Base-by-base conservation (phyloP, 1,140 invertebrate species). In the Atta colombica region DNA sequence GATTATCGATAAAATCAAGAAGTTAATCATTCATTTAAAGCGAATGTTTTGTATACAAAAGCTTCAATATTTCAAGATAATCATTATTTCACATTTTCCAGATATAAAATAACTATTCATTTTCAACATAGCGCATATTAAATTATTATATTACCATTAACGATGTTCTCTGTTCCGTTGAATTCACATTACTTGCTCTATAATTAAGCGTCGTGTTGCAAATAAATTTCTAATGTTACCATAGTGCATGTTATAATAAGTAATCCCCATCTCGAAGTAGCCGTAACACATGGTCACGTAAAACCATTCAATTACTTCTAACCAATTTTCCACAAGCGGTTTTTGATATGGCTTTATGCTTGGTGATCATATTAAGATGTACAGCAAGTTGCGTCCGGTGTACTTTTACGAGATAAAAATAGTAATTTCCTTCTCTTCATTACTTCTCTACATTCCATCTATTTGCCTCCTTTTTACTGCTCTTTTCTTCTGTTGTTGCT, bases 221-320 rank as follows among this genome's bases (percentile, higher is more conserved):
- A 74, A 82, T 82, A 82, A 74, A 82, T 82, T 74, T 49, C 80
- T 60, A 18, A 53, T 65, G 66, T 58, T 72, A 72, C 53, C 21
- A 21, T 21, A 16, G 35, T 8, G 55, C 80, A 25, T 60, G 55
- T 72, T 74, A 74, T 55, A 21, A 68, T 82, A 74, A 82, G 68
- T 39, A 25, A 82, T 45, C 25, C 68, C 35, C 49, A 55, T 80
- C 49, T 45, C 49, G 16, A 68, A 55, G 16, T 14, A 39, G 31
- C 18, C 53, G 16, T 28, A 39, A 21, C 18, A 14, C 10, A 51
- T 53, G 25, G 18, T 39, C 18, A 25, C 39, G 39, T 82, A 82
- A 82, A 74, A 82, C 68, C 55, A 82, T 74, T 82, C 80, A 82
- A 82, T 82, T 82, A 82, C 58, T 39, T 82, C 66, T 31, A 60